Evolutionary conservation across 2,113 vertebrate genomes (phyloP).

Genomic region (Carassius auratus): DNA sequence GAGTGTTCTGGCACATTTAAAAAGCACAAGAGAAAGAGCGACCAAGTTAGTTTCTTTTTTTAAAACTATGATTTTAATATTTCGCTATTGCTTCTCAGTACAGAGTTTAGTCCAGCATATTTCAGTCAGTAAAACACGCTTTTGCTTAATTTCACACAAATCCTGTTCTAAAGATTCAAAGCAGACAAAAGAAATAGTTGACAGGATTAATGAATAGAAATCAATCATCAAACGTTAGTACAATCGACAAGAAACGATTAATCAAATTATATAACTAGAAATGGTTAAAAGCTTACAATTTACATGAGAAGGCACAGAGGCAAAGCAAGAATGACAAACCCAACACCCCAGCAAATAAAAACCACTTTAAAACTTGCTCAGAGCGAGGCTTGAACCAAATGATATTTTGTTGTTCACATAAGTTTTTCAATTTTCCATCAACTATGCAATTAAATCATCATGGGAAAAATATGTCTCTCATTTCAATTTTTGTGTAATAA

Average conservation of each 20-base stretch:
- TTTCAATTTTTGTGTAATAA: slow-evolving; percentile 66
- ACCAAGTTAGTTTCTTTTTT: slow-evolving; percentile 82
- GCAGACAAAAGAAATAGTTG: slow-evolving; percentile 79
- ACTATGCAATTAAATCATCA: not conserved
- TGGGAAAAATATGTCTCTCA: slow-evolving; percentile 41
- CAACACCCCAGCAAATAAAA: slow-evolving; percentile 65
- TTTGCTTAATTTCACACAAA: slow-evolving; percentile 69
- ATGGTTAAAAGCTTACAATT: slow-evolving; percentile 76
- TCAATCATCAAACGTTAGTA: slow-evolving; percentile 96
- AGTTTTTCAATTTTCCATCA: slow-evolving; percentile 15
- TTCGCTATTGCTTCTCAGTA: slow-evolving; percentile 70
- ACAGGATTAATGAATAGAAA: slow-evolving; percentile 94
- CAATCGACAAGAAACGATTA: slow-evolving; percentile 96
- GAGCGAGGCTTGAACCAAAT: slow-evolving; percentile 40
- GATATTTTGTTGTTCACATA: slow-evolving; percentile 18
- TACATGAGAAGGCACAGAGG: slow-evolving; percentile 86
- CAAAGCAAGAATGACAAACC: slow-evolving; percentile 85
- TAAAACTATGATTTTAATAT: slow-evolving; percentile 85
- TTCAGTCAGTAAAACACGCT: slow-evolving; percentile 83
- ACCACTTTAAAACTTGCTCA: slow-evolving; percentile 39
- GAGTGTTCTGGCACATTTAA: slow-evolving; percentile 81
- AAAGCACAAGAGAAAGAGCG: slow-evolving; percentile 77
- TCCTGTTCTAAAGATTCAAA: slow-evolving; percentile 81
- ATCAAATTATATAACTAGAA: slow-evolving; percentile 78
- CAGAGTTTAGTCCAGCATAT: slow-evolving; percentile 76